phyloP scores from a whole-genome alignment of 2,113 vertebrate genomes.

The Prietella phreatophila region DNA sequence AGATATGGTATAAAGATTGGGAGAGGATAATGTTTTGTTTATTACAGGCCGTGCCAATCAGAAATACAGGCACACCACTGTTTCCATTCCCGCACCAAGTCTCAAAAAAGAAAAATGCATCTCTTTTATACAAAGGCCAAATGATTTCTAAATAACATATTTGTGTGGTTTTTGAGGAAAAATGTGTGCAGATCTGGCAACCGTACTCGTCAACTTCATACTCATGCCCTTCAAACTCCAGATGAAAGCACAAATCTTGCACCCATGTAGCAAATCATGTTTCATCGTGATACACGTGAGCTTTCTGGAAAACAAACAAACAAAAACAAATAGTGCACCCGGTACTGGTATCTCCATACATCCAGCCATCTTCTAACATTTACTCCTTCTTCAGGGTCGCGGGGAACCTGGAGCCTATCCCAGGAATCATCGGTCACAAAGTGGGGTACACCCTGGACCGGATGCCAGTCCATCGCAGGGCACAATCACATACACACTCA shows the following conservation, averaged over 20 bases:
- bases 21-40: background rate
- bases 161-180: background rate
- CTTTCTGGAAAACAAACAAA: background rate
- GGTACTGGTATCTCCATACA: too few species aligned
- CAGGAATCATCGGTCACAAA: too few species aligned
- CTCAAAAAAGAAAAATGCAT: background rate
- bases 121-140: background rate
- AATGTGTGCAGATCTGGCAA: background rate
- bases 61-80: background rate
- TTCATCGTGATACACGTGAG: background rate
- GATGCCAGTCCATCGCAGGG: too few species aligned
- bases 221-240: background rate
- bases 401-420: too few species aligned
- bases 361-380: too few species aligned
- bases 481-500: too few species aligned
- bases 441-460: too few species aligned
- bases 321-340: background rate
- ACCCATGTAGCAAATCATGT: background rate
- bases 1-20: background rate
- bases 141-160: background rate
- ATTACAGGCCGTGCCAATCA: background rate
- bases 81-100: too few species aligned
- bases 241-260: background rate
- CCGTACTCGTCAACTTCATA: background rate
- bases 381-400: too few species aligned